Base-by-base conservation (phyloP, 1,140 invertebrate species). In the Lucilia sericata region DNA sequence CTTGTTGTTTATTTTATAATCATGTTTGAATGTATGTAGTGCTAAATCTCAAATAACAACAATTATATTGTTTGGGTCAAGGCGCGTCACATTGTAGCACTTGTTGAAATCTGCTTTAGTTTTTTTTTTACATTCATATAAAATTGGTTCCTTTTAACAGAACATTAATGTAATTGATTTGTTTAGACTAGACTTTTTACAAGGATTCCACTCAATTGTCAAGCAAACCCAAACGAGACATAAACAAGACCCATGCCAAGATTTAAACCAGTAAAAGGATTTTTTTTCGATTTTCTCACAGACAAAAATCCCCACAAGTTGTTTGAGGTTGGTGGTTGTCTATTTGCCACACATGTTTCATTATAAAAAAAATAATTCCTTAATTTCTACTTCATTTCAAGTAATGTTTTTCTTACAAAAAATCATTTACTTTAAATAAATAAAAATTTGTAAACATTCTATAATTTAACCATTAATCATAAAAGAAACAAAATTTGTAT, bases 1-100 rank as follows among this genome's bases (percentile, higher is more conserved):
- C 76, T 36, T 21, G 75, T 47, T 19, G 42, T 49, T 21, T 80
- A 7, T n/a, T 47, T 80, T 76, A 17, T 55, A 70, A 70, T 70
- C 8, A 9, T 70, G 42, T 42, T 8, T 42, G 42, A 8, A 10
- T 42, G 42, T 70, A 25, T 70, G 21, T 49, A 49, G 21, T 47
- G 76, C 76, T 49, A 49, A 80, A 80, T 80, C 76, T 80, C 76
- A 80, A 80, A 80, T 80, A 80, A 51, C 76, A 80, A 80, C 76
- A 80, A 49, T 80, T 49, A 51, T n/a, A 42, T 49, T 80, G 76
- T 80, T 80, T 49, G 76, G 76, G 42, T 78, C 34, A 47, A 9
- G 75, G 47, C 76, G 9, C 42, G 47, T 80, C 76, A 80, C 19
- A 49, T 49, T 51, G 76, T 80, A 42, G 42, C 76, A 80, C 76